phyloP scores from a whole-genome alignment of 2,113 vertebrate species.

The Gavialis gangeticus region DNA sequence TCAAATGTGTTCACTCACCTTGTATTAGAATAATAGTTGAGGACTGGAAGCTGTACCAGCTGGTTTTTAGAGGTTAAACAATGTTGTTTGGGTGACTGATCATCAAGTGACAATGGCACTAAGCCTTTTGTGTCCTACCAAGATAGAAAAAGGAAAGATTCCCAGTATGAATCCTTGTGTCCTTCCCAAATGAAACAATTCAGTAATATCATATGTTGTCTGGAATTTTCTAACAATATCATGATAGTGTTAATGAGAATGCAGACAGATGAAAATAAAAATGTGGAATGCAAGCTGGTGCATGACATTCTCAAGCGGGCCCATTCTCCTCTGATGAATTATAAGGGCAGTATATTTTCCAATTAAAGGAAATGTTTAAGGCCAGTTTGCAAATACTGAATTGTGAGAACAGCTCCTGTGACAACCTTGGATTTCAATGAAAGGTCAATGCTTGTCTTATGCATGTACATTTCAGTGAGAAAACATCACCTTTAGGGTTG shows the following conservation, averaged over 20 bases:
- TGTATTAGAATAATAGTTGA: not conserved
- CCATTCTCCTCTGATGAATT: not conserved
- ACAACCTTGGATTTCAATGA: not conserved
- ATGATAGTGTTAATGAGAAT: not conserved
- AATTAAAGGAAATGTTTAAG: not conserved
- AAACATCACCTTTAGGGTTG: rapidly evolving
- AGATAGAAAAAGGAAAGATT: not conserved
- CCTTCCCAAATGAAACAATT: not conserved
- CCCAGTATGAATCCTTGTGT: not conserved
- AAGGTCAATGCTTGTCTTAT: rapidly evolving
- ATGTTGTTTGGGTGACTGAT: not conserved
- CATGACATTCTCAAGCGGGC: not conserved
- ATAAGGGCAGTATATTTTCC: not conserved
- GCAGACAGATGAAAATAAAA: not conserved
- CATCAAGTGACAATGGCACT: not conserved
- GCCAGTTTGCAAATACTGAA: not conserved
- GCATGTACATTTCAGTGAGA: rapidly evolving
- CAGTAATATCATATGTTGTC: not conserved
- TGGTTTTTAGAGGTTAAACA: rapidly evolving
- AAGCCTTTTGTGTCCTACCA: not conserved
- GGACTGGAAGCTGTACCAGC: rapidly evolving
- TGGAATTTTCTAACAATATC: not conserved
- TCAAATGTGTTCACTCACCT: not conserved
- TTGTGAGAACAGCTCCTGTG: not conserved
- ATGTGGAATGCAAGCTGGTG: not conserved